Base-by-base conservation (phyloP, 2,888 invertebrate genomes). In the Galerucella pusilla region DNA sequence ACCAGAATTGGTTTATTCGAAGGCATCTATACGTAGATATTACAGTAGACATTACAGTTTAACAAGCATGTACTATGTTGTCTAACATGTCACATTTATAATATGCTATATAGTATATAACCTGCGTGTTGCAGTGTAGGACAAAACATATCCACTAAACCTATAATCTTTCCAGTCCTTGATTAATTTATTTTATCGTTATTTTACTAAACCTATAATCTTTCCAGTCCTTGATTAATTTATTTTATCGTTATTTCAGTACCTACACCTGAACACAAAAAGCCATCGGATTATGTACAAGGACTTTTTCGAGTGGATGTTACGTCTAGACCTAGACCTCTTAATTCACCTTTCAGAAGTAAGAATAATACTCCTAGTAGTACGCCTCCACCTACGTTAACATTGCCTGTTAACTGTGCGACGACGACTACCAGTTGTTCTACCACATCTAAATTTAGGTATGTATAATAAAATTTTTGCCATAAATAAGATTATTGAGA, bases 271-370 rank as follows among this genome's bases (percentile, higher is more conserved):
- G 91, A 92, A 82, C 90, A 91, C 83, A 93, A 92, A 85, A 92
- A 92, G 82, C 90, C 92, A 63, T 92, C 92, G 78, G 92, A 93
- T 85, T 94, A 92, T 85, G 92, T 94, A 82, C 89, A 90, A 80
- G 93, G 92, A 69, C 86, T 93, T 78, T 93, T 93, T 86, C 89
- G 90, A 83, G 88, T 91, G 78, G 91, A 91, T 81, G 87, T 90
- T 68, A 89, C 89, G 49, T 86, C 89, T 69, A 88, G 89, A 79
- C 88, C 90, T 16, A 86, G 90, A 83, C 87, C 89, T 42, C 84
- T 87, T 25, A 86, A 85, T 81, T 88, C 86, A 52, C 87, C 87
- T 1, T 88, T 88, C 78, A 82, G 87, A 77, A 86, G 86, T 81
- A 84, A 85, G 73, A 85, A 81, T 77, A 84, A 81, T 68, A 86